Evolutionary conservation across 2,113 vertebrate species (phyloP).

Genomic region (Podarcis cretensis): DNA sequence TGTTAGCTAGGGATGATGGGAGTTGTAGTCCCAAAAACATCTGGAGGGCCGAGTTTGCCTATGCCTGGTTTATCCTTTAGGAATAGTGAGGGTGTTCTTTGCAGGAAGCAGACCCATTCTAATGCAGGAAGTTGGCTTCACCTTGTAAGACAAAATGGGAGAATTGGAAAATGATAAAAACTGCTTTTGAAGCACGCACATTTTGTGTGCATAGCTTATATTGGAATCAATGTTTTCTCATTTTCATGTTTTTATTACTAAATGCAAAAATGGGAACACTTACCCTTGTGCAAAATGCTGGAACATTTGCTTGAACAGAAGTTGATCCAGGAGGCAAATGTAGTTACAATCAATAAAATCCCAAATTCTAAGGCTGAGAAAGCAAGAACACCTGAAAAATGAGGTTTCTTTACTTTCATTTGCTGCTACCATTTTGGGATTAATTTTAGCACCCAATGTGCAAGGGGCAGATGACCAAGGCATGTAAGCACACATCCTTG

Average conservation of each 20-base stretch:
- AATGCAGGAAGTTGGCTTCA: conserved; percentile 20
- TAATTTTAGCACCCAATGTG: not conserved
- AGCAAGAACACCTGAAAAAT: not conserved
- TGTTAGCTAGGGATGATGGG: too few species aligned
- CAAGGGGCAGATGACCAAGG: not conserved
- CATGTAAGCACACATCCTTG: not conserved
- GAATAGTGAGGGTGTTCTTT: conserved; percentile 3
- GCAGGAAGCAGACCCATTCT: conserved; percentile 5
- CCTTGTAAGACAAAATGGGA: not conserved
- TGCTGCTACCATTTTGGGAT: not conserved
- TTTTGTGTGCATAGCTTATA: not conserved
- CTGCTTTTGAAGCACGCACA: not conserved
- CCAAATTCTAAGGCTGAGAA: not conserved
- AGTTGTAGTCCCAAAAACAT: too few species aligned
- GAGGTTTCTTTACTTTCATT: not conserved
- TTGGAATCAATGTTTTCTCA: not conserved
- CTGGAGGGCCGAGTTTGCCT: too few species aligned
- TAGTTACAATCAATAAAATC: not conserved
- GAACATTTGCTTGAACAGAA: not conserved
- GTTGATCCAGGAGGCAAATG: not conserved
- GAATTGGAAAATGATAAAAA: not conserved
- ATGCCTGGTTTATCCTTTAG: not conserved
- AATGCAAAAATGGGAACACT: not conserved
- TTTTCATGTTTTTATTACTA: not conserved
- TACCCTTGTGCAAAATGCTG: not conserved